Evolutionary conservation across 2,797 vertebrate genomes (phyloP).

Genomic region (Setipinna tenuifilis): DNA sequence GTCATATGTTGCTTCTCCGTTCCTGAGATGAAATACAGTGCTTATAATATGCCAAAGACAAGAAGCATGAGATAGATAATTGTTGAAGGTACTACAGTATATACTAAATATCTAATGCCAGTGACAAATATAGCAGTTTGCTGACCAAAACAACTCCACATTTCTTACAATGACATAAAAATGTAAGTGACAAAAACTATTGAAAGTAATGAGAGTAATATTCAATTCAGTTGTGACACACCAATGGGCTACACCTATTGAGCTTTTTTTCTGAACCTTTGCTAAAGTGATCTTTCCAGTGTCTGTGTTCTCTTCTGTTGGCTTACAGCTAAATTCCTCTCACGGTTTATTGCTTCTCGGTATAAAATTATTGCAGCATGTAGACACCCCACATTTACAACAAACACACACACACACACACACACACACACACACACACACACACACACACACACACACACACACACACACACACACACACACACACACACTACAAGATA

Average conservation of each 20-base stretch:
- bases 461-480: too few species aligned
- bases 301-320: background rate
- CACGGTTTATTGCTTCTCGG: conserved; percentile 45
- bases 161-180: background rate
- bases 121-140: background rate
- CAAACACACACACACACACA: conserved; percentile 36
- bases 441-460: conserved; percentile 38
- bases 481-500: conserved; percentile 17
- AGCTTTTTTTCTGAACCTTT: background rate
- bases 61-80: background rate
- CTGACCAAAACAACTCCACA: background rate
- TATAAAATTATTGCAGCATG: conserved; percentile 51
- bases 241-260: background rate
- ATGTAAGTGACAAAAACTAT: background rate
- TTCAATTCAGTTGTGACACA: background rate
- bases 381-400: conserved; percentile 26
- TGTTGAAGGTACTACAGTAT: background rate
- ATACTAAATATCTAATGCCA: background rate
- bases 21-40: background rate
- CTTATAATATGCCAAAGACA: background rate
- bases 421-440: conserved; percentile 35
- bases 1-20: background rate
- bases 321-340: background rate
- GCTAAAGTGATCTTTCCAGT: background rate
- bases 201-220: background rate